phyloP scores from a whole-genome alignment of 1,140 invertebrate species.

The Drosophila willistoni region DNA sequence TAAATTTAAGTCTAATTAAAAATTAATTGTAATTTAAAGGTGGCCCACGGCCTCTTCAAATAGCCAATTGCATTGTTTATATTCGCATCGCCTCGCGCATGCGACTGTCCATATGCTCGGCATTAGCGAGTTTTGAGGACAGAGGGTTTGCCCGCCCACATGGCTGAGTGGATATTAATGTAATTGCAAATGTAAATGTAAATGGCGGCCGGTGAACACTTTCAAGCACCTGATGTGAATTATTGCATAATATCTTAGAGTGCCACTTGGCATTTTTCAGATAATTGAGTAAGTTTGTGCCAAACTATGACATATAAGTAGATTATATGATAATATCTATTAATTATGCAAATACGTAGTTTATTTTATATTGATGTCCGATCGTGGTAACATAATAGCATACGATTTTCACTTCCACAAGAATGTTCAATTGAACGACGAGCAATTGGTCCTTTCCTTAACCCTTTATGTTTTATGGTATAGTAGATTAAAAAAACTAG shows the following conservation, averaged over 20 bases:
- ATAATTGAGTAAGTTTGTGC: neutral
- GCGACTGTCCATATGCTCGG: conserved; percentile 64
- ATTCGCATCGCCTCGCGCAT: conserved; percentile 21
- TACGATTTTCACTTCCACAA: no score
- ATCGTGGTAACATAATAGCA: no score
- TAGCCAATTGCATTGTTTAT: conserved; percentile 43
- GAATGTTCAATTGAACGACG: no score
- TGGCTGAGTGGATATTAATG: conserved; percentile 31
- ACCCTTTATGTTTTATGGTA: no score
- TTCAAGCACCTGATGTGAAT: neutral
- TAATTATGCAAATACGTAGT: no score
- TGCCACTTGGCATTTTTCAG: conserved; percentile 7
- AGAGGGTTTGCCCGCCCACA: conserved; percentile 22
- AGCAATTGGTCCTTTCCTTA: no score
- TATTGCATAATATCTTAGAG: neutral
- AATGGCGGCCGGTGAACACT: conserved; percentile 1
- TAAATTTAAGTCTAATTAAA: conserved; percentile 67
- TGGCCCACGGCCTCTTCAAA: conserved; percentile 26
- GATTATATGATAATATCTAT: neutral
- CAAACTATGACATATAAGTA: neutral
- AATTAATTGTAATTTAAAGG: conserved; percentile 71
- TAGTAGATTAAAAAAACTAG: no score
- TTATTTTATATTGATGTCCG: no score
- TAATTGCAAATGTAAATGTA: conserved; percentile 22
- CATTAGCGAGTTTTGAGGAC: conserved; percentile 25